Evolutionary conservation across 53 echinoderm and acorn worm species (phyloP), one percentile per base, ranked within the genome.

Genomic region (Arbacia lixula): DNA sequence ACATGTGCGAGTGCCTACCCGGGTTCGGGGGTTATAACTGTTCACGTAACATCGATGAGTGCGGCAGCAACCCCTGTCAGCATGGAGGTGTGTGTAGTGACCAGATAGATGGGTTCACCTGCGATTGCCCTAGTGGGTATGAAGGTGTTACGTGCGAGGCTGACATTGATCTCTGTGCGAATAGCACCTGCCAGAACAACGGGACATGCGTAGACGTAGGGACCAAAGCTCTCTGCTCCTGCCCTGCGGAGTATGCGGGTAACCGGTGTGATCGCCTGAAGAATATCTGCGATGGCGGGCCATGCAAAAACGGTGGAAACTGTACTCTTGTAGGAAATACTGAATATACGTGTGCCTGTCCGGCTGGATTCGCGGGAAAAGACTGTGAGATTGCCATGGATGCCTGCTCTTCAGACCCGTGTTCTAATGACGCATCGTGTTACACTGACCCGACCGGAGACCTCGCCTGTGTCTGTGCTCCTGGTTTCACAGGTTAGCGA

Each of bases 261-360:
- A 31, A 14, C 4, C 41, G 24, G 3, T 81, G 81, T 32, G 81
- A 81, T 26, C 40, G 64, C 3, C 28, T 40, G 12, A 81, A 63
- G 60, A 81, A 60, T 4, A 14, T 46, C 31, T 81, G 81, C 49
- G 81, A 81, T 49, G 49, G n/a, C 19, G 25, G 0, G 16, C 81
- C 81, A 6, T 81, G 81, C 28, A 17, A 62, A 33, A 37, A 81
- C 19, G 63, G 31, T 33, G 81, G 81, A 12, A 42, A 27, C 9
- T 81, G 81, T 33, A 43, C 63, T 25, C 27, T 27, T 26, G 25
- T 61, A 11, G 73, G 56, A 14, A 87, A 85, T 12, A 77, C 85
- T 16, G 87, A 90, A 24, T 91, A 76, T 53, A 79, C 38, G 30
- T 95, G 95, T 39, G 49, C 53, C 17, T 95, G 95, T 40, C 50